Percentiles rank a stretch among this genome's conserved stretches.
These are phyloP conservation scores for Ophthalmolycus amberensis DNA, from an alignment of 2,113 vertebrate species.

Conservation along the genomic window DNA sequence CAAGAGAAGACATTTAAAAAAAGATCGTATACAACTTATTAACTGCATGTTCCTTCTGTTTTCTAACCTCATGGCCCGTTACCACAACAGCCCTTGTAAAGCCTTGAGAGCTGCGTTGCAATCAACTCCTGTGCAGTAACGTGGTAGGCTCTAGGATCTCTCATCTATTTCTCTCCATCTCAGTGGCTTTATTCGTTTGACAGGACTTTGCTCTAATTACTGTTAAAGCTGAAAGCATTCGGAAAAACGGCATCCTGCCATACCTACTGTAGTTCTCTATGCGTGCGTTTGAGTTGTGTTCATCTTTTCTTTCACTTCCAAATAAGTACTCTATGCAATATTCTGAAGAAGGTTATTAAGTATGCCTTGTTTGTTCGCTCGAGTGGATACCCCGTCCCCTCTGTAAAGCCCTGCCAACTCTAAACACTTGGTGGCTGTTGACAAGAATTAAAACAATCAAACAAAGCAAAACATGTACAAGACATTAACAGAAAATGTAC, in stretches of 20 bases:
- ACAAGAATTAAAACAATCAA: background rate
- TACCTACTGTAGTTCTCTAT: background rate
- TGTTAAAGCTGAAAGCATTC: slow-evolving; percentile 10
- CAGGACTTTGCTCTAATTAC: slow-evolving; percentile 33
- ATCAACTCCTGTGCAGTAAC: slow-evolving; percentile 25
- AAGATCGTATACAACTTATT: slow-evolving; percentile 26
- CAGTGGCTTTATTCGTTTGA: slow-evolving; percentile 46
- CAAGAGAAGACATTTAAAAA: slow-evolving; percentile 45
- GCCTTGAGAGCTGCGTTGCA: slow-evolving; percentile 28
- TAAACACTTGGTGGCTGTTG: slow-evolving; percentile 8
- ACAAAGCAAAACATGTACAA: background rate
- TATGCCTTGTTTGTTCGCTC: slow-evolving; percentile 23
- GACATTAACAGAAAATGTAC: background rate
- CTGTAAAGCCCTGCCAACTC: slow-evolving; percentile 4
- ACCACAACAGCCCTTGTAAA: slow-evolving; percentile 46
- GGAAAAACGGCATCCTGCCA: slow-evolving; percentile 1
- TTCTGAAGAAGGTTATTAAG: slow-evolving; percentile 9
- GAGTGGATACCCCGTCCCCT: background rate
- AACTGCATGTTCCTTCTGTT: slow-evolving; percentile 20
- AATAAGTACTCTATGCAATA: slow-evolving; percentile 5
- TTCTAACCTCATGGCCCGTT: slow-evolving; percentile 37
- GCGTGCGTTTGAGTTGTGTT: background rate
- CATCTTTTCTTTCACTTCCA: background rate
- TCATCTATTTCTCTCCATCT: slow-evolving; percentile 51
- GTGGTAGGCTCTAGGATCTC: slow-evolving; percentile 7